Base-by-base conservation (phyloP, 2,113 vertebrate species). In the Callorhinus ursinus region DNA sequence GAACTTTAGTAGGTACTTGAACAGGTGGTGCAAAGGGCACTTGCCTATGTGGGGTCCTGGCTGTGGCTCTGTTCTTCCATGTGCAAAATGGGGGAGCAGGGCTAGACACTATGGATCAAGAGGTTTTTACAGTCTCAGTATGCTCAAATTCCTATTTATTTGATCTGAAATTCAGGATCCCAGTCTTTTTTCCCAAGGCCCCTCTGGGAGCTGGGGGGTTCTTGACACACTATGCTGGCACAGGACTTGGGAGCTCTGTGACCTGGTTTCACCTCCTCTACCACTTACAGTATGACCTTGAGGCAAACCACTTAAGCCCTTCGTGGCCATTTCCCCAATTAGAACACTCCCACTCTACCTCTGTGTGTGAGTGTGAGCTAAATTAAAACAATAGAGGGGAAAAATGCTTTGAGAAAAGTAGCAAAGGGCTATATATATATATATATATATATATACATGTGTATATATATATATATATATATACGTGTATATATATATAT, bases 311-410 rank as follows among this genome's bases (percentile, higher is more conserved):
- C 21, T 19, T 84, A 59, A 51, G 55, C 3, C 19, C n/a, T 85
- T 92, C 51, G 36, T 28, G 65, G 74, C 57, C 82, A 65, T 92
- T 85, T 95, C 72, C 57, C 61, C 89, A 93, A 65, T 95, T 92
- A 93, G 94, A 96, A 89, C 39, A 57, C 90, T 63, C 92, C 89
- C 63, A 96, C 86, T 95, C 76, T 87, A 76, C 93, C 71, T 94
- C 82, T 90, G 19, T 81, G 55, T 22, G 0, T 26, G 26, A 76
- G 16, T 57, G 21, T 83, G 63, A 92, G 88, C 90, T 88, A 93
- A 96, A 90, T 96, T 92, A 84, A 92, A 95, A 95, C 76, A 96
- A 96, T 94, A 83, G 92, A 49, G 59, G 80, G 61, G 42, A 15
- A 24, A 81, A 86, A 49, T 33, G 76, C 36, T 77, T 55, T 67